Base-by-base conservation (phyloP, 2,888 invertebrate species). In the Idaea aversata region DNA sequence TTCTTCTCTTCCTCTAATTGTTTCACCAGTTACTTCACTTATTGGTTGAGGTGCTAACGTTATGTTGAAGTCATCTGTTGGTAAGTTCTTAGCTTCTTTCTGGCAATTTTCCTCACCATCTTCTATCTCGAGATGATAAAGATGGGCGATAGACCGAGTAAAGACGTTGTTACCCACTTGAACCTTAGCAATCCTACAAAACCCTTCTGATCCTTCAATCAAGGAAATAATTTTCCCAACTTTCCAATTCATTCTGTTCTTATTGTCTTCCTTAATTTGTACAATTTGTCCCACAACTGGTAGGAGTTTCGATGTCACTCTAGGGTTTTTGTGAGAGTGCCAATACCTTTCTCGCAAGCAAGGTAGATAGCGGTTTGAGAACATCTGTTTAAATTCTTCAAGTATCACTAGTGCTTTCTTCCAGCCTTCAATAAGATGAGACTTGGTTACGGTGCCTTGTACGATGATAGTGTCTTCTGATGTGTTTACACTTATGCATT, bases 361-460 rank as follows among this genome's bases (percentile, higher is more conserved):
- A 4, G 58, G 13, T 7, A 72, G 34, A 57, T 72, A 70, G 36
- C 67, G 67, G 5, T 58, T 36, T 0, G 5, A 38, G 35, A 74
- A 75, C 74, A 75, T 74, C 58, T 72, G 65, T 7, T 13, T 47
- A 61, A 70, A 74, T 59, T 73, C 74, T 67, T 61, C n/a, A 4
- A 70, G 5, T 7, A 70, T 68, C 6, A 35, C 47, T 10, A 66
- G 70, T 16, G 68, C 71, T 15, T 25, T 36, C 15, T 64, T 64
- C 64, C 64, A 74, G 5, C 71, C 63, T 0, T 70, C 61, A 25
- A 74, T 63, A 1, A 74, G 62, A 15, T 66, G 62, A 5, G 35
- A 58, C 36, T 71, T 71, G 0, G 66, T 70, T 5, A 58, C 16
- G 4, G 71, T 68, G 6, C 58, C 64, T 36, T 36, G 36, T 25